Evolutionary conservation across 92 coral and sea anemone genomes (phyloP).

Genomic region (Actinostola sp.): DNA sequence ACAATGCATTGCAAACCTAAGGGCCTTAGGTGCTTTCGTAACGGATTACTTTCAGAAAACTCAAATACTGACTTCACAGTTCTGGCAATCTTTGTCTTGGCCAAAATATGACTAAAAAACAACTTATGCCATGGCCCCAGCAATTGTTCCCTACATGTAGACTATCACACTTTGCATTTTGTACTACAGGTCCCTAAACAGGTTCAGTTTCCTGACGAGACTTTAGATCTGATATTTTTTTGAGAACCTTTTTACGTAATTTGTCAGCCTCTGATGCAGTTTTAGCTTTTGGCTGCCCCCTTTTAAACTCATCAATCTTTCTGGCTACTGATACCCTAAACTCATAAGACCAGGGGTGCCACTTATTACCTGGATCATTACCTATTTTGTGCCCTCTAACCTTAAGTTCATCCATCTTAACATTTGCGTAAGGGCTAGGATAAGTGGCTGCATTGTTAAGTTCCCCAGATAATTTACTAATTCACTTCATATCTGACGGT

Average conservation of each 20-base stretch:
- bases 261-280: constrained; percentile 49
- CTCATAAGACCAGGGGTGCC: constrained; percentile 64
- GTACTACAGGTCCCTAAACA: constrained; percentile 59
- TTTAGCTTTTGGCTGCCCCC: constrained; percentile 41
- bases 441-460: no score
- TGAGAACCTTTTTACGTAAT: constrained; percentile 44
- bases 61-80: constrained; percentile 69
- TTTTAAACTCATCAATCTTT: constrained; percentile 47
- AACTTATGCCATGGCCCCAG: constrained; percentile 76
- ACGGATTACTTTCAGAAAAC: constrained; percentile 58
- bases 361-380: constrained; percentile 44
- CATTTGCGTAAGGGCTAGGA: no score
- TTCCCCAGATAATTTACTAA: constrained; percentile 64
- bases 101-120: constrained; percentile 58
- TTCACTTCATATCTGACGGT: constrained; percentile 72
- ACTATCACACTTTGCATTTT: constrained; percentile 56
- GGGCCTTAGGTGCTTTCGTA: constrained; percentile 66
- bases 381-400: constrained; percentile 52
- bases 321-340: constrained; percentile 47
- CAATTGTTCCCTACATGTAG: constrained; percentile 71
- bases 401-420: constrained; percentile 32
- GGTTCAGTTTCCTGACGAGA: constrained; percentile 67
- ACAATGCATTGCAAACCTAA: no score
- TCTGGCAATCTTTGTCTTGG: constrained; percentile 52
- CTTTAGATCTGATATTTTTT: constrained; percentile 48